Conservation (phyloP, 92 coral and sea anemone species). For the Porites divaricata region DNA sequence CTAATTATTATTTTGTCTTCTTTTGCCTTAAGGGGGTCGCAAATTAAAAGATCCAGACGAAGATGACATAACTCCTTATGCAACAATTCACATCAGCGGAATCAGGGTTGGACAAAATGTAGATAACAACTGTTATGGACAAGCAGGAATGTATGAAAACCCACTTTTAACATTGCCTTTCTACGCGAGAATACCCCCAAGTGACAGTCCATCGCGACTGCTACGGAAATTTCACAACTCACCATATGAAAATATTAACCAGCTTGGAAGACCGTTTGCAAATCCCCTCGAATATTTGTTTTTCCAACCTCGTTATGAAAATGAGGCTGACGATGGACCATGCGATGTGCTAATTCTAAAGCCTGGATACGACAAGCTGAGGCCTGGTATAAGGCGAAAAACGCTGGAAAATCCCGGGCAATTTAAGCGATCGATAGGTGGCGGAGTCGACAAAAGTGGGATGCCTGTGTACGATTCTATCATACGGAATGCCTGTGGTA, state of each 20-base stretch:
- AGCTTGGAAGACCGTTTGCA: conserved; percentile 11
- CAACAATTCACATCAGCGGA: conserved; percentile 17
- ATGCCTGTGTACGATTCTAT: conserved; percentile 16
- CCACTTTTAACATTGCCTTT: conserved; percentile 15
- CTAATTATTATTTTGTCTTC: no score
- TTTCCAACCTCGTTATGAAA: conserved; percentile 29
- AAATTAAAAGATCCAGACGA: conserved; percentile 6
- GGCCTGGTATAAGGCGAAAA: background rate
- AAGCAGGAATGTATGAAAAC: conserved; percentile 30
- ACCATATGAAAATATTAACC: conserved; percentile 28
- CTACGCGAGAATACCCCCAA: background rate
- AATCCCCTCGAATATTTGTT: conserved; percentile 16
- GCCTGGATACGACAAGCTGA: conserved; percentile 41
- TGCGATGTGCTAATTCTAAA: conserved; percentile 19
- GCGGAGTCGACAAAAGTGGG: background rate
- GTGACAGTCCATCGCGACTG: background rate
- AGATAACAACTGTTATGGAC: background rate
- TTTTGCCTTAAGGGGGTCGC: background rate
- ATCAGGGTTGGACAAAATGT: background rate
- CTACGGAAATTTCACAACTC: background rate
- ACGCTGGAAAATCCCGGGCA: conserved; percentile 12
- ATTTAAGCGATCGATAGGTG: background rate
- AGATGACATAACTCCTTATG: conserved; percentile 17
- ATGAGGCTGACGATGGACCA: conserved; percentile 4
- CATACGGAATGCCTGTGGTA: background rate